Evolutionary conservation across 2,797 vertebrate genomes (phyloP), one percentile per base, ranked within the genome.

Genomic region (Remorina albescens): DNA sequence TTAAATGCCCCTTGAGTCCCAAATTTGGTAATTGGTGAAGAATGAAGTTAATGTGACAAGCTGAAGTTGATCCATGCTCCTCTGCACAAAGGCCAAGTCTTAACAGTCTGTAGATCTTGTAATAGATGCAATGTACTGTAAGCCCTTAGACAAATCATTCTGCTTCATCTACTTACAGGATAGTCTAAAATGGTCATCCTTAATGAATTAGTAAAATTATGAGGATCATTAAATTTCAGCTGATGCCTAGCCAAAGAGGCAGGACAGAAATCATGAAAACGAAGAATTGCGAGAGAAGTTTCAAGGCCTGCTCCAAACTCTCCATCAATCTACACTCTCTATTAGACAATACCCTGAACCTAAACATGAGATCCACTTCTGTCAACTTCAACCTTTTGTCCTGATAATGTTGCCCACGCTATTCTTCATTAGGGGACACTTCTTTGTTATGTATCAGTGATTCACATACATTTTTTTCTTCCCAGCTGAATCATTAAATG

Each of bases 191-290:
- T 50, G 64, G 23, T 50, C 13, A 8, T 61, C 37, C 49, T 60
- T 81, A 81, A 81, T 73, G 23, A 87, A 73, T 32, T 65, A 36
- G 76, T 66, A 44, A 65, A 74, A 66, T 73, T 65, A 69, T 49
- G 21, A 69, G 32, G 56, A 71, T 74, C 56, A 74, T 76, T 81
- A 79, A 77, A 84, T 54, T 77, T 30, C 46, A 30, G 26, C 51
- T 74, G 82, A 72, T 39, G 44, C 64, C 15, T 62, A 30, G 53
- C 67, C 84, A 78, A 64, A 39, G n/a, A 57, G 47, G 44, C 60
- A 26, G 36, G 13, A 16, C 0, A 8, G 56, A 63, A 63, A 34
- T 39, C 19, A 3, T 32, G 23, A 44, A 60, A 72, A 76, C 50
- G 26, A 21, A 53, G 34, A 67, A 76, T 21, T 39, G 37, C 15